Base-by-base conservation (phyloP, 1,140 invertebrate species). In the Chlorops oryzae region DNA sequence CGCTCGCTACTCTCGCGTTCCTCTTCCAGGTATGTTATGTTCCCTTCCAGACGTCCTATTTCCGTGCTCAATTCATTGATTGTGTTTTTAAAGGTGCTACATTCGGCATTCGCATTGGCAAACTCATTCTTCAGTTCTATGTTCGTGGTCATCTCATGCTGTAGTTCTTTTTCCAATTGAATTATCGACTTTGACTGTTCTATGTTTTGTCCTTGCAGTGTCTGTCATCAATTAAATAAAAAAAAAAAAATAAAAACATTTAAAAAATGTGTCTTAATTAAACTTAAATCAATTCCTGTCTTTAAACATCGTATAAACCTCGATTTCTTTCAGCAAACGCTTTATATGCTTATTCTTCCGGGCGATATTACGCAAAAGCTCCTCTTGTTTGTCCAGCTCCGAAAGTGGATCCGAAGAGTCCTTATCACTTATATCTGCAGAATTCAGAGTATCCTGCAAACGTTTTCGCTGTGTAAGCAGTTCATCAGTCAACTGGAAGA, bases 341-440 rank as follows among this genome's bases (percentile, higher is more conserved):
- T 72, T 72, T 9, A 72, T 72, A 44, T 72, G 70, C n/a, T 70
- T 72, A 43, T 72, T 72, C 18, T 72, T 72, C 4, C 58, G 43
- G 32, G 65, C 64, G 3, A 72, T 72, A 25, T 70, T 72, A 2
- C 59, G 59, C n/a, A 72, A 53, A 2, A 72, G 49, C n/a, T 70
- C 55, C 24, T 72, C 63, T 42, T 72, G 68, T 17, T 64, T 65
- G 40, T 72, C 69, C 43, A 72, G 32, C 24, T 72, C 70, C 5
- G 70, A 72, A 1, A 72, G 38, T 0, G 63, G 69, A 52, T 72
- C 69, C 23, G 66, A 67, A 0, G 70, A 72, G 41, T 72, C 70
- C 43, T 67, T 70, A 41, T 70, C 67, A 37, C 67, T 70, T 38
- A 40, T 54, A 37, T 70, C 65, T 4, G 61, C 62, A 22, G 63